Conservation (phyloP, 2,113 vertebrate species). For the Xenopus laevis region DNA sequence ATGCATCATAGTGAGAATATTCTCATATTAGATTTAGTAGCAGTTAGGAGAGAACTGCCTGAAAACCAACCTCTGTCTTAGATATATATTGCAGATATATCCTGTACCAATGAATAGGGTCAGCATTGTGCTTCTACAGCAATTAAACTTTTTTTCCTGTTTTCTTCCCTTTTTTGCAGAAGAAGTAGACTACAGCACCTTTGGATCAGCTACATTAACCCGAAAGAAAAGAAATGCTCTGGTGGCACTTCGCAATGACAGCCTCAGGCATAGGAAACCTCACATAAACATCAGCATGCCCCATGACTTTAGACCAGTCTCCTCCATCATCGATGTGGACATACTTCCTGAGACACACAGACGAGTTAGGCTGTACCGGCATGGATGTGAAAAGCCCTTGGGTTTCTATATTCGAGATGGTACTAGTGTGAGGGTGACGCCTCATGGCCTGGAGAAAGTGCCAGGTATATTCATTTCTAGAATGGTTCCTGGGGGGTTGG, state of each 20-base stretch:
- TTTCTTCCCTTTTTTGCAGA: conserved; percentile 70
- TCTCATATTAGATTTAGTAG: too few relatives aligned
- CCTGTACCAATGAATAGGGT: neutral
- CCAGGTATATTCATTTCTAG: conserved; percentile 97
- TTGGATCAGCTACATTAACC: conserved; percentile 80
- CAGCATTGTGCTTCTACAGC: neutral
- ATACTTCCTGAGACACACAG: conserved; percentile 93
- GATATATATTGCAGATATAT: too few relatives aligned
- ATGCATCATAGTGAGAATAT: too few relatives aligned
- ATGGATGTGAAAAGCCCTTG: conserved; percentile 90
- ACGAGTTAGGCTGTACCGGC: conserved; percentile 86
- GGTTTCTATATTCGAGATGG: conserved; percentile 97
- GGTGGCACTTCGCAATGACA: conserved; percentile 83
- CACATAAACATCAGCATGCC: conserved; percentile 92
- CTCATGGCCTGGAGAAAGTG: conserved; percentile 92
- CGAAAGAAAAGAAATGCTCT: conserved; percentile 81
- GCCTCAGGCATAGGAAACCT: conserved; percentile 78
- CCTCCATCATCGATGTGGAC: conserved; percentile 97
- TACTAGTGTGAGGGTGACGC: conserved; percentile 87
- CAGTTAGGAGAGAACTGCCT: too few relatives aligned
- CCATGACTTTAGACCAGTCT: conserved; percentile 92
- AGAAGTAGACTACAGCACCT: conserved; percentile 88
- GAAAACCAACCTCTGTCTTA: too few relatives aligned
- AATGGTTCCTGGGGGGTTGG: conserved; percentile 90
- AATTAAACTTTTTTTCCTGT: neutral